These are phyloP conservation scores for Strigamia crassipes DNA, from an alignment of 2,888 invertebrate species.

Conservation along the genomic window DNA sequence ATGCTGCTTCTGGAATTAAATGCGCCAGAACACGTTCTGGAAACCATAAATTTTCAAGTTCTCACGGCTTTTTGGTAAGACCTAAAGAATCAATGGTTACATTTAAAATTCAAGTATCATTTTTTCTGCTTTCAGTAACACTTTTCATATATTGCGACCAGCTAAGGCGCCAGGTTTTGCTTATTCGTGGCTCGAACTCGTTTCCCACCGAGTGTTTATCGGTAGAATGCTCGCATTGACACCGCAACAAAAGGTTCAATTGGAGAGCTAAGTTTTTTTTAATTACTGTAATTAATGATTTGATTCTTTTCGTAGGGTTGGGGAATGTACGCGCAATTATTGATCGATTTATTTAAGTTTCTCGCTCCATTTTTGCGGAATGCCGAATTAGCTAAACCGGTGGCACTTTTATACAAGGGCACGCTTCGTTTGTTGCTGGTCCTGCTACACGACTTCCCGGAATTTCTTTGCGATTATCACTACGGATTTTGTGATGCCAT, in stretches of 20 bases:
- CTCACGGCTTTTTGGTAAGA: slow-evolving; percentile 85
- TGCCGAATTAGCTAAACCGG: slow-evolving; percentile 92
- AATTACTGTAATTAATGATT: slow-evolving; percentile 33
- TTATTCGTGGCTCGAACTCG: slow-evolving; percentile 97
- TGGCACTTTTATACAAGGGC: slow-evolving; percentile 87
- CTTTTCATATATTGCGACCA: slow-evolving; percentile 89
- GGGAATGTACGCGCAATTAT: slow-evolving; percentile 95
- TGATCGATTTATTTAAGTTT: slow-evolving; percentile 95
- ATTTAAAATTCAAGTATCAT: not conserved
- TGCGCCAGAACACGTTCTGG: slow-evolving; percentile 88
- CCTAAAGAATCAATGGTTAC: not conserved
- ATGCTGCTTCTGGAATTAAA: slow-evolving; percentile 96
- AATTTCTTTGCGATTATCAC: slow-evolving; percentile 98
- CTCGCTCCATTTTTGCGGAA: slow-evolving; percentile 95
- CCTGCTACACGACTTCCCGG: slow-evolving; percentile 97
- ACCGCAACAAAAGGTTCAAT: slow-evolving; percentile 79
- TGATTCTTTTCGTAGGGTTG: slow-evolving; percentile 69
- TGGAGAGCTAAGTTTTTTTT: not conserved
- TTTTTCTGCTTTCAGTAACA: slow-evolving; percentile 65
- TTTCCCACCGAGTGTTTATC: slow-evolving; percentile 95
- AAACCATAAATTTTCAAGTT: slow-evolving; percentile 91
- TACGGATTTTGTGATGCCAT: slow-evolving; percentile 99
- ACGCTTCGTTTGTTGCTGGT: slow-evolving; percentile 92
- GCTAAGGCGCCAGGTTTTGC: slow-evolving; percentile 94
- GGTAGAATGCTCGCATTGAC: slow-evolving; percentile 88